Evolutionary conservation across 2,797 vertebrate species (phyloP), one percentile per base, ranked within the genome.

Genomic region (Miichthys miiuy): DNA sequence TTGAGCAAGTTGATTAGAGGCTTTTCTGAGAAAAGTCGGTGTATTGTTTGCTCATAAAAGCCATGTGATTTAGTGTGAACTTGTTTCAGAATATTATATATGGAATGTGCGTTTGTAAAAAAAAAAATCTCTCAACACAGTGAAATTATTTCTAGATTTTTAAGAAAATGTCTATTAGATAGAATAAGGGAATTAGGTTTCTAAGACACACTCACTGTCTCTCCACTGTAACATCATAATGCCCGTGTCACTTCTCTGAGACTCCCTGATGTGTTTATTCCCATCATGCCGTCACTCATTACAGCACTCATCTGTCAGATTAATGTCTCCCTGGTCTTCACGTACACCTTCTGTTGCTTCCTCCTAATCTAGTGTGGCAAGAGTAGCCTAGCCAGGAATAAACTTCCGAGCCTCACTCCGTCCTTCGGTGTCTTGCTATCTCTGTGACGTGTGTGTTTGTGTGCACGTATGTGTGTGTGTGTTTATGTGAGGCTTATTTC

Each of bases 211-310:
- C 14, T 18, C 56, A 12, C n/a, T 27, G 46, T 50, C 50, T 58
- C 47, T 46, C 57, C 34, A 17, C 54, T 65, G 56, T 68, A 82
- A 68, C 77, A 68, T 67, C 51, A 47, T 77, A 27, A 50, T 74
- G 63, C 64, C 68, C 72, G 68, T 85, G 82, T 84, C 66, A 77
- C 58, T 83, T 83, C 56, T 44, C 27, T 44, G 63, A 76, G 78
- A 79, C 54, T 80, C 82, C 80, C 82, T 77, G 57, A 83, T 85
- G 87, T 87, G 76, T 87, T 81, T 66, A 82, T 86, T 85, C 75
- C 76, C 80, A 72, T 83, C 81, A 70, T 57, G 87, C 81, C 84
- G 88, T 90, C 89, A 87, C 77, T 91, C 84, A 87, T 86, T 90
- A 86, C 74, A 48, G 66, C 57, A 27, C 74, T 85, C 79, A 79